Evolutionary conservation across 2,797 vertebrate genomes (phyloP), one percentile per base, ranked within the genome.

Genomic region (Bradypus variegatus): DNA sequence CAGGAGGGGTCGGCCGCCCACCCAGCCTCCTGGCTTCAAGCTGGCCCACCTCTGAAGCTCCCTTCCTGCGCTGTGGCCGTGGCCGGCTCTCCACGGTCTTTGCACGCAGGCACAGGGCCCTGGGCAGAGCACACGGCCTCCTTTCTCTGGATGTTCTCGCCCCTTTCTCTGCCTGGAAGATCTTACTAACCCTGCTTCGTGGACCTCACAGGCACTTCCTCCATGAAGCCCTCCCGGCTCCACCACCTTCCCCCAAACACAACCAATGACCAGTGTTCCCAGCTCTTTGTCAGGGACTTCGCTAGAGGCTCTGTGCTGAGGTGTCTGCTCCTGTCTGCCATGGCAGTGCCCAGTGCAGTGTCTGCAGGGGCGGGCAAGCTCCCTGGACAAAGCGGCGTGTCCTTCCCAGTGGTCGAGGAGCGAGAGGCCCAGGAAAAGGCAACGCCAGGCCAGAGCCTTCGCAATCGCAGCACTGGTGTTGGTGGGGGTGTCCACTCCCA

Each of bases 1-100:
- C 0, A 4, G 2, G 16, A 58, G n/a, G 8, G 4, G 6, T n/a
- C 33, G 0, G 8, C 31, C 18, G 76, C 53, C 67, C 7, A 8
- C 55, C 33, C 33, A 45, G 18, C 33, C 36, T 72, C 50, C 69
- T 19, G 15, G 21, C 69, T 45, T 72, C 38, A 1, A 16, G 50
- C 18, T 48, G 31, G 33, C 5, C 7, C 58, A 58, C 2, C 5
- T 75, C 1, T 2, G 10, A 64, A 29, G 19, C 15, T 21, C 6
- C 19, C 15, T 48, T 4, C 23, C 38, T 41, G 41, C 38, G 27
- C 11, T 4, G 14, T 4, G 33, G 33, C 58, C 19, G 4, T 21
- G 48, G 50, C 65, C 36, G 8, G n/a, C 67, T 48, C 38, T 27
- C 62, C 33, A 2, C 19, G 50, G 48, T 29, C 58, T n/a, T 7